phyloP scores from a whole-genome alignment of 2,888 invertebrate species.

The Apodemia zela region DNA sequence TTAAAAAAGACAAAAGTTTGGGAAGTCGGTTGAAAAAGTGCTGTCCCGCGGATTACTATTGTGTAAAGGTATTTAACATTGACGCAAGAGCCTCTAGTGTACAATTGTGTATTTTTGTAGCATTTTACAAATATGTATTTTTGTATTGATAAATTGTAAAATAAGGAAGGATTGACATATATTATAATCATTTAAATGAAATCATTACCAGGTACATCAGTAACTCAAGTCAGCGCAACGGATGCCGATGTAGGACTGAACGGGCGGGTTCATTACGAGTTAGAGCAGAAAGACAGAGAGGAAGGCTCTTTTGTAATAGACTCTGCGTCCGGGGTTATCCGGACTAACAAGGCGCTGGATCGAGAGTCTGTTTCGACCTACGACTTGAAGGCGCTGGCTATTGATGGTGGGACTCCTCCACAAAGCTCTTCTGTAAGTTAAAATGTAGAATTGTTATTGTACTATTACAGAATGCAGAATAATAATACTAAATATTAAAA shows the following conservation, averaged over 20 bases:
- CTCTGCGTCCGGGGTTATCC: constrained; percentile 93
- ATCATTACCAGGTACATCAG: constrained; percentile 81
- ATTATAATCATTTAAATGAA: no score
- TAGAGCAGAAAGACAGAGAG: constrained; percentile 86
- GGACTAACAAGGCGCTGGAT: constrained; percentile 94
- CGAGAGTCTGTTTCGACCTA: constrained; percentile 93
- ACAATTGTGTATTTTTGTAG: no score
- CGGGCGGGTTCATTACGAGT: constrained; percentile 90
- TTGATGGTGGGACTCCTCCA: constrained; percentile 92
- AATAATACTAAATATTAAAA: not conserved
- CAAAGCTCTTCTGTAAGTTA: constrained; percentile 80
- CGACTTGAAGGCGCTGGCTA: constrained; percentile 91
- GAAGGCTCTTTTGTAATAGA: constrained; percentile 96
- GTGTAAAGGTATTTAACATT: no score
- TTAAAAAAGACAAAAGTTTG: no score
- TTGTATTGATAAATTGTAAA: no score
- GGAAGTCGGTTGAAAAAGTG: no score
- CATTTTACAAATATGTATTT: not conserved
- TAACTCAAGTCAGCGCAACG: constrained; percentile 88
- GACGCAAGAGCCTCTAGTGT: no score
- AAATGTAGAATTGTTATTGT: not conserved
- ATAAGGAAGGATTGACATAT: no score
- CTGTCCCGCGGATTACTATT: no score
- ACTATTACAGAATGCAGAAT: not conserved
- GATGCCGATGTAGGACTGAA: constrained; percentile 94